Evolutionary conservation across 23 tunicate genomes (phyloP).

Genomic region (Trididemnum nubilum): DNA sequence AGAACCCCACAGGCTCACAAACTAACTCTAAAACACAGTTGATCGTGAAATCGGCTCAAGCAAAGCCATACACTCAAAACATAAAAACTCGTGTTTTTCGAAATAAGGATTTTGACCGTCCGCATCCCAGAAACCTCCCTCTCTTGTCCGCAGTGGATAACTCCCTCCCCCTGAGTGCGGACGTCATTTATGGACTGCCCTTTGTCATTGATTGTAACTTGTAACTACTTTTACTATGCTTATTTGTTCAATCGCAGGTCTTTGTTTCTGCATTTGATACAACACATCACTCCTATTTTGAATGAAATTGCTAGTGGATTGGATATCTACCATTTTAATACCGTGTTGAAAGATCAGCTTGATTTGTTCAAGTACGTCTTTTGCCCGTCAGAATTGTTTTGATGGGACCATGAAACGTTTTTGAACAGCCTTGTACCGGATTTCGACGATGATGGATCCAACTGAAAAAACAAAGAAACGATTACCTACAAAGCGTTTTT

Average conservation of each 20-base stretch:
- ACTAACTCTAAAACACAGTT: too few species aligned
- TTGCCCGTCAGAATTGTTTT: neutral
- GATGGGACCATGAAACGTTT: constrained; percentile 6
- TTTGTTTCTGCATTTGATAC: neutral
- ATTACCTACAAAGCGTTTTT: constrained; percentile 22
- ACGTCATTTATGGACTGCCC: too few species aligned
- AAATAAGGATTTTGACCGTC: too few species aligned
- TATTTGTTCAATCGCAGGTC: neutral
- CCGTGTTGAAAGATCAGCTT: neutral
- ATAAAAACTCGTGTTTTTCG: too few species aligned
- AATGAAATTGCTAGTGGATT: constrained; percentile 13
- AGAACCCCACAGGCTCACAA: too few species aligned
- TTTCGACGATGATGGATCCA: constrained; percentile 21
- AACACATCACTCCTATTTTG: neutral
- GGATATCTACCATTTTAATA: neutral
- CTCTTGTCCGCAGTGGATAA: too few species aligned
- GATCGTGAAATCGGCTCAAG: too few species aligned
- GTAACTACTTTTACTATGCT: too few species aligned
- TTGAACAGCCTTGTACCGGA: neutral
- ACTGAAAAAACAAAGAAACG: neutral
- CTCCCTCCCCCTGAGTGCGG: too few species aligned
- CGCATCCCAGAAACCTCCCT: too few species aligned
- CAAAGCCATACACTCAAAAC: too few species aligned
- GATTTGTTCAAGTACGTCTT: neutral
- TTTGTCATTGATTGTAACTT: too few species aligned